Conservation (phyloP, 1,140 invertebrate species). For the Hermetia illucens region DNA sequence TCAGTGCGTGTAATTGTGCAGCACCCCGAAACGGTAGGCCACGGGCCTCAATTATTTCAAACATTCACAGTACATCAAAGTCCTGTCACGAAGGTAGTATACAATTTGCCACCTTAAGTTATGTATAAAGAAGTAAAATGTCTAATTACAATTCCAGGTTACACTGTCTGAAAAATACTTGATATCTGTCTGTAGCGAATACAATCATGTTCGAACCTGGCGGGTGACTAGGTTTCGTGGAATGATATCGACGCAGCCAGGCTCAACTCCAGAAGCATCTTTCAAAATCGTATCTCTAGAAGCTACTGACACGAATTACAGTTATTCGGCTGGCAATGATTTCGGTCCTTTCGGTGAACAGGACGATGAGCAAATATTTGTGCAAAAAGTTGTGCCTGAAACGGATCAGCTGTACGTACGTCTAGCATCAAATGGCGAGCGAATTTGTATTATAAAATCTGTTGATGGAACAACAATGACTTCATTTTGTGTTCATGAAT, state of each 20-base stretch:
- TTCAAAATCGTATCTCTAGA: constrained; percentile 62
- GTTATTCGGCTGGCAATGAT: constrained; percentile 64
- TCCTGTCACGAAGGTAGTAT: constrained; percentile 77
- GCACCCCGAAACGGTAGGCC: constrained; percentile 95
- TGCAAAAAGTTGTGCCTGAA: constrained; percentile 94
- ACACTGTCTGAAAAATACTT: constrained; percentile 93
- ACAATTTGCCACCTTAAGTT: neutral
- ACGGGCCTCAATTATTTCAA: constrained; percentile 94
- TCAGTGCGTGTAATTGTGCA: constrained; percentile 94
- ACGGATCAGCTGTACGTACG: constrained; percentile 89
- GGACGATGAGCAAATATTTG: constrained; percentile 94
- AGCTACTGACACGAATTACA: constrained; percentile 58
- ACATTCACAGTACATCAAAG: constrained; percentile 96
- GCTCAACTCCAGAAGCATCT: constrained; percentile 87
- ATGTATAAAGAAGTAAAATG: constrained; percentile 1
- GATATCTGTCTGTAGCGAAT: constrained; percentile 93
- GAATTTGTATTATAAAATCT: constrained; percentile 88
- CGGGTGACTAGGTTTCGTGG: constrained; percentile 86
- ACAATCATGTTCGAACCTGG: constrained; percentile 96
- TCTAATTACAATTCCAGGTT: constrained; percentile 42
- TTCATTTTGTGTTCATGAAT: constrained; percentile 93
- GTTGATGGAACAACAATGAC: constrained; percentile 90
- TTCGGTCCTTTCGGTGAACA: constrained; percentile 94
- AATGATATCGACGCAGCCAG: constrained; percentile 96
- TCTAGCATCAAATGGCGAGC: constrained; percentile 80